Percentiles rank a stretch among this genome's conserved stretches.
phyloP scores from a whole-genome alignment of 1,140 invertebrate species.

The Hetaerina americana region DNA sequence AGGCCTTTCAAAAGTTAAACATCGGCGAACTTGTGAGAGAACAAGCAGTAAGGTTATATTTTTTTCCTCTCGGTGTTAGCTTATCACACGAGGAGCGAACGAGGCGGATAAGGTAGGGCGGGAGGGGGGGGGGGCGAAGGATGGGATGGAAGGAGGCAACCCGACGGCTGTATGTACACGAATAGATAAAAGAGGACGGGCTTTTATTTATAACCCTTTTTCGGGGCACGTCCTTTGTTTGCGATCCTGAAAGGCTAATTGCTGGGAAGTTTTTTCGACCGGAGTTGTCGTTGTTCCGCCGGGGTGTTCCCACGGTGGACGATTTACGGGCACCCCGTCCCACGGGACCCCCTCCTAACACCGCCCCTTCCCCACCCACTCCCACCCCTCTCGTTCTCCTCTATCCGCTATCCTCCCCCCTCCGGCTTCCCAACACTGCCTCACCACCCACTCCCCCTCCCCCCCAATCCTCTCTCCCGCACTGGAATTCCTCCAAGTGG shows the following conservation, averaged over 20 bases:
- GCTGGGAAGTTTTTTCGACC: not conserved
- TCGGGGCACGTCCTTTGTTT: not conserved
- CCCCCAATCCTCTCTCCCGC: not conserved
- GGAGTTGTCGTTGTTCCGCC: not conserved
- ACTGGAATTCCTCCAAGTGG: not conserved
- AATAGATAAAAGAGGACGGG: not conserved
- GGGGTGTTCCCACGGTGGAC: not conserved
- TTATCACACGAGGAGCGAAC: no score
- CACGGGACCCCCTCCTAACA: not conserved
- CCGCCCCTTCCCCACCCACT: not conserved
- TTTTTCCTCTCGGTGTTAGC: no score
- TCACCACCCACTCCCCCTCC: not conserved
- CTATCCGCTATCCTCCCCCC: no score
- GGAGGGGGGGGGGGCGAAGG: no score
- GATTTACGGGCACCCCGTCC: not conserved
- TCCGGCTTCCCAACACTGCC: no score
- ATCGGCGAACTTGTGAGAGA: no score
- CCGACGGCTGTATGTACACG: no score
- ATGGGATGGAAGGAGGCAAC: no score
- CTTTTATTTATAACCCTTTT: not conserved
- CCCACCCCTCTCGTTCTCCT: not conserved
- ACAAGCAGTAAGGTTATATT: no score
- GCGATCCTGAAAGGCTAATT: not conserved
- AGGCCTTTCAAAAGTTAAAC: no score
- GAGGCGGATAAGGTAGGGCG: no score